Evolutionary conservation across 2,888 invertebrate genomes (phyloP).

Genomic region (Nemoura dubitans): DNA sequence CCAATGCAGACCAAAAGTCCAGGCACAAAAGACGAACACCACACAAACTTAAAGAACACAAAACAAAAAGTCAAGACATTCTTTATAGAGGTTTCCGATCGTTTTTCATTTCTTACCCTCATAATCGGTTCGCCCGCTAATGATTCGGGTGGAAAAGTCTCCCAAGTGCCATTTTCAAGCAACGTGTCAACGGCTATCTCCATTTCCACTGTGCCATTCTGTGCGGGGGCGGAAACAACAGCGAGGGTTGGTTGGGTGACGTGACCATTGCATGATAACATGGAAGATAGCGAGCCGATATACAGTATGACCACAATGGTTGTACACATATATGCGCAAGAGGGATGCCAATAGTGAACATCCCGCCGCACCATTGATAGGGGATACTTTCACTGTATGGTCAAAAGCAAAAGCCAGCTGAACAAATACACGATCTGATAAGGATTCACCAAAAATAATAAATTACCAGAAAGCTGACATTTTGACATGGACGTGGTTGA

Average conservation of each 20-base stretch:
- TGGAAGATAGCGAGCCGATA: not conserved
- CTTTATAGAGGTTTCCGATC: not conserved
- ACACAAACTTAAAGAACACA: slow-evolving; percentile 39
- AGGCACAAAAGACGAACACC: not conserved
- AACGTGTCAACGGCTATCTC: slow-evolving; percentile 68
- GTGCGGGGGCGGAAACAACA: slow-evolving; percentile 42
- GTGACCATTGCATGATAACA: not conserved
- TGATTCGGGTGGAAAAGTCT: slow-evolving; percentile 66
- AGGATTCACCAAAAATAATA: not conserved
- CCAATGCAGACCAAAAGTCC: slow-evolving; percentile 20
- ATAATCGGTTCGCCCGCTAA: slow-evolving; percentile 67
- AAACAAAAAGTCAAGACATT: not conserved
- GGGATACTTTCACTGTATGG: not conserved
- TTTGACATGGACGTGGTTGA: not conserved
- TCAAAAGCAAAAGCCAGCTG: not conserved
- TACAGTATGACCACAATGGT: too few relatives aligned
- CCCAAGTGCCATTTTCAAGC: slow-evolving; percentile 70
- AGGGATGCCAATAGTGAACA: not conserved
- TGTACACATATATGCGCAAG: too few relatives aligned
- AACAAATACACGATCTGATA: not conserved
- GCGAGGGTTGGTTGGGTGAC: not conserved
- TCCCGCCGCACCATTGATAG: not conserved
- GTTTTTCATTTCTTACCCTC: slow-evolving; percentile 63
- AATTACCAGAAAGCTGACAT: not conserved
- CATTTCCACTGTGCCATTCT: slow-evolving; percentile 64